Base-by-base conservation (phyloP, 2,797 vertebrate species). In the Galago senegalensis region DNA sequence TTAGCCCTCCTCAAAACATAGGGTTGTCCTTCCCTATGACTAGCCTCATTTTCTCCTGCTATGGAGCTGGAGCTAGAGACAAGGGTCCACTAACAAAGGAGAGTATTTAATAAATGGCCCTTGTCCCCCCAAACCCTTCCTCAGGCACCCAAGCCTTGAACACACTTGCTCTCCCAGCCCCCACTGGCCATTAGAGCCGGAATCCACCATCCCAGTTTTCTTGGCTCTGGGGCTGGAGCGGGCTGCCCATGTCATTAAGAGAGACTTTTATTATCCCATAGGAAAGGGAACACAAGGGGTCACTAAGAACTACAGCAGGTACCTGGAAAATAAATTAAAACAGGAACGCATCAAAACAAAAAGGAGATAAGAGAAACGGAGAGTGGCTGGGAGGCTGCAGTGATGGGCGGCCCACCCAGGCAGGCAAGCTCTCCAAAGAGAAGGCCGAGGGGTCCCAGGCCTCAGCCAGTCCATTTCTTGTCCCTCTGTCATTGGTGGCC, bases 241-340 rank as follows among this genome's bases (percentile, higher is more conserved):
- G 58, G 77, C 96, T 92, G 85, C 46, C 89, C 65, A 0, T 13
- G 63, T 88, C 60, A 69, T 96, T 92, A 93, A 95, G 96, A 98
- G 96, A 97, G 91, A 86, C 75, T 96, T 98, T 98, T 98, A 98
- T 98, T 98, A 82, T 98, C 96, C 96, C 96, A 96, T 92, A 96
- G 96, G 97, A 97, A 98, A 97, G 95, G 96, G 96, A 96, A 93
- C 90, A 97, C 95, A 89, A 82, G 58, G 89, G 69, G 69, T 95
- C 97, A 96, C 97, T 97, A 97, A 91, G 89, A 97, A 95, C 97
- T 98, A 98, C 58, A 96, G 92, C 10, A 13, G 93, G 95, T 46
- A 69, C 94, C 96, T 97, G 96, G 94, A 98, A 97, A 99, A 99
- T 98, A 99, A 99, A 98, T 98, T 98, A 99, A 99, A 98, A 97